A percentile compares a stretch with the other conserved stretches of the same genome.
phyloP scores from a whole-genome alignment of 2,797 vertebrate species.

The Chelonia mydas region DNA sequence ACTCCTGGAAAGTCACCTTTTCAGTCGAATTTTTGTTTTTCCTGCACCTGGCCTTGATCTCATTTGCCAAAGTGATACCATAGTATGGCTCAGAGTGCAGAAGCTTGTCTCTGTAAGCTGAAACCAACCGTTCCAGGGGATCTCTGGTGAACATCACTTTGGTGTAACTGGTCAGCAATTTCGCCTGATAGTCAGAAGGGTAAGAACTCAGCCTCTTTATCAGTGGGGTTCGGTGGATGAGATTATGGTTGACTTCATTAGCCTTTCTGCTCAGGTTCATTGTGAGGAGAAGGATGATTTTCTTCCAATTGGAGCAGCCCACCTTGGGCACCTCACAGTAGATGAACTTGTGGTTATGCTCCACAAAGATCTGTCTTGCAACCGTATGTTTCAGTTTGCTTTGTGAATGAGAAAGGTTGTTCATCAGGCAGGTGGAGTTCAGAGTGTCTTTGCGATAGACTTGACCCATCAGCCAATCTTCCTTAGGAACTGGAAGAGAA shows the following conservation, averaged over 20 bases:
- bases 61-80: constrained; percentile 23
- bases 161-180: constrained; percentile 70
- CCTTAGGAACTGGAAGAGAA: neutral
- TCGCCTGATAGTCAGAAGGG: neutral
- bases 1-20: constrained; percentile 77
- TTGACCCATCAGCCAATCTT: constrained; percentile 61
- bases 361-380: constrained; percentile 70
- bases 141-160: constrained; percentile 79
- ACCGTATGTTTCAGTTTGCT: neutral
- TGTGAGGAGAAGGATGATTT: constrained; percentile 73
- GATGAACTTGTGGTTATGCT: constrained; percentile 71
- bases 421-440: constrained; percentile 49
- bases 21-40: constrained; percentile 40
- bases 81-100: constrained; percentile 66
- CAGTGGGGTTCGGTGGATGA: constrained; percentile 44
- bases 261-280: constrained; percentile 19
- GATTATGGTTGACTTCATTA: constrained; percentile 24
- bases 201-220: constrained; percentile 62
- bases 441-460: constrained; percentile 34
- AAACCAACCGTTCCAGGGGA: constrained; percentile 75
- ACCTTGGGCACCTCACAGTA: constrained; percentile 81
- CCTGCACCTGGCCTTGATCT: constrained; percentile 64
- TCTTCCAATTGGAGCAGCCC: constrained; percentile 81
- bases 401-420: constrained; percentile 27
- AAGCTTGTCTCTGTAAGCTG: constrained; percentile 79